Evolutionary conservation across 92 coral and sea anemone genomes (phyloP), one percentile per base, ranked within the genome.

Genomic region (Heliopora coerulea): DNA sequence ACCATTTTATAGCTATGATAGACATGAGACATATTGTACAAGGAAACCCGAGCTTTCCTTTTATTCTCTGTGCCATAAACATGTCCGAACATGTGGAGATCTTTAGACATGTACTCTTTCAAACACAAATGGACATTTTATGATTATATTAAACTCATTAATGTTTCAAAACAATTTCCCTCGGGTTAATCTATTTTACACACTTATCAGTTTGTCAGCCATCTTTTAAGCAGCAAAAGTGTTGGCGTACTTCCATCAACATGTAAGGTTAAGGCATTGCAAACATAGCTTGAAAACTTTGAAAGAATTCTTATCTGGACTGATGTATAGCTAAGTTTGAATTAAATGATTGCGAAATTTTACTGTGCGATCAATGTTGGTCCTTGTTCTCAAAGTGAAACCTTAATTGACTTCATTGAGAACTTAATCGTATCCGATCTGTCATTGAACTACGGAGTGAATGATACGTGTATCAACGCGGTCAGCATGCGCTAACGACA

Each of bases 391-490:
- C 27, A 20, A 35, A 20, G 35, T 35, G 49, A 49, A 49, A 49
- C 49, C 28, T 68, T 49, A 7, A 68, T 27, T 25, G 13, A 56
- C 50, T 15, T 19, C 54, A 68, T 46, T 68, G 46, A 42, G 58
- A 3, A 23, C 75, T 68, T 68, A 68, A 68, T 68, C 75, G 59
- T 29, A 67, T 68, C 59, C 57, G 27, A 59, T 68, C 75, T 68
- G 75, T 68, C 75, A 68, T 27, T 68, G 46, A 68, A 68, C 60
- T 68, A 46, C 61, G 35, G 72, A 41, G 75, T 68, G 75, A 68
- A 68, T 68, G 75, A 59, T 68, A 68, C 24, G 49, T 68, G 49
- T 68, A 68, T 49, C 49, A 68, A 68, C 59, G 46, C 59, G 49
- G 35, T 68, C 75, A 68, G 60, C 75, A 24, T 68, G 75, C 49